These are phyloP conservation scores for Eidolon helvum DNA, from an alignment of 2,113 vertebrate species.

Conservation along the genomic window DNA sequence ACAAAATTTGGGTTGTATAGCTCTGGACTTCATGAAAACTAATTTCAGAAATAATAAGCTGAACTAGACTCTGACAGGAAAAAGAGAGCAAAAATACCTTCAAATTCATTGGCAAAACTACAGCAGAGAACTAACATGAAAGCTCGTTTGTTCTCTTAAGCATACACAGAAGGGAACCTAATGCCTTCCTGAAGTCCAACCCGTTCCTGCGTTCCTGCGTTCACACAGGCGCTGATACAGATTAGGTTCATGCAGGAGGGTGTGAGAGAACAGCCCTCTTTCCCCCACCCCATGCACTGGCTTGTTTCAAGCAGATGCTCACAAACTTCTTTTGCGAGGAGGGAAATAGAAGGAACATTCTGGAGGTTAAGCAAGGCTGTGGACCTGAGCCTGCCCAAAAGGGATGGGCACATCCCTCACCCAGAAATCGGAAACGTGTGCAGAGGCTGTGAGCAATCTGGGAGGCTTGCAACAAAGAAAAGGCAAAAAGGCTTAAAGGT, in stretches of 20 bases:
- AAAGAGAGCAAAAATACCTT: background rate
- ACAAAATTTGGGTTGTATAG: background rate
- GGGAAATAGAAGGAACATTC: background rate
- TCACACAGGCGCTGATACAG: background rate
- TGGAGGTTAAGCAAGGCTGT: background rate
- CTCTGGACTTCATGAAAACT: background rate
- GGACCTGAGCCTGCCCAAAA: background rate
- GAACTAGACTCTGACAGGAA: background rate
- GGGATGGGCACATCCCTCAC: background rate
- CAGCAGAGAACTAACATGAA: background rate
- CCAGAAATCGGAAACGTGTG: background rate
- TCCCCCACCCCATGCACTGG: background rate
- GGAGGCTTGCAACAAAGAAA: background rate
- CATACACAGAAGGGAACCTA: background rate
- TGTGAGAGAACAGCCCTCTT: background rate
- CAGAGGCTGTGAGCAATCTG: background rate
- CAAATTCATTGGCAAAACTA: background rate
- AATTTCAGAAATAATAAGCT: constrained; percentile 21
- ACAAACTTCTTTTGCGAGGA: background rate
- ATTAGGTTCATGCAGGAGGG: background rate
- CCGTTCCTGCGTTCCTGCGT: background rate
- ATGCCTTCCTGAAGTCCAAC: background rate
- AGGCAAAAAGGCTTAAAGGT: background rate
- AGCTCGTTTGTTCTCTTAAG: background rate
- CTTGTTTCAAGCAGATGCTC: background rate